Conservation (phyloP, 2,888 invertebrate genomes). For the Apotomis betuletana region DNA sequence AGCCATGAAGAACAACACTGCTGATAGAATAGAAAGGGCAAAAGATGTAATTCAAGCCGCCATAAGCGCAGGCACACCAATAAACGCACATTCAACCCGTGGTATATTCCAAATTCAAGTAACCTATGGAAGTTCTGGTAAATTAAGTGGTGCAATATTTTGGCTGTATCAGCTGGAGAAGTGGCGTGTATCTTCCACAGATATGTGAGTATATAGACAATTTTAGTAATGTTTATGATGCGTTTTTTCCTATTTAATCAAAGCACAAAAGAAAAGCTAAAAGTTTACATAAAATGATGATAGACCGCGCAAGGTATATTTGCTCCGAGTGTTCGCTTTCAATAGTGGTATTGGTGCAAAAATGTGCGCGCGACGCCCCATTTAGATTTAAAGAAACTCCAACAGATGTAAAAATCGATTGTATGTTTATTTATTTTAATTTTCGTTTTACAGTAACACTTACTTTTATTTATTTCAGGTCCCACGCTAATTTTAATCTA, state of each 20-base stretch:
- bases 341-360: too few species aligned
- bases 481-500: conserved; percentile 94
- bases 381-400: too few species aligned
- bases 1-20: conserved; percentile 86
- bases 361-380: too few species aligned
- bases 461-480: conserved; percentile 78
- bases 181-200: conserved; percentile 91
- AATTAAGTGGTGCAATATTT: conserved; percentile 94
- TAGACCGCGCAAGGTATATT: too few species aligned
- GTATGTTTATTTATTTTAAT: too few species aligned
- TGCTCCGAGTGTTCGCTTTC: too few species aligned
- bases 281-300: too few species aligned
- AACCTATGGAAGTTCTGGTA: conserved; percentile 92
- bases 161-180: conserved; percentile 95
- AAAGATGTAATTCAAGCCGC: conserved; percentile 89
- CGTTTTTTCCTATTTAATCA: too few species aligned
- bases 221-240: too few species aligned
- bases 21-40: conserved; percentile 86
- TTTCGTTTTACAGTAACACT: too few species aligned
- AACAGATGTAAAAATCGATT: too few species aligned
- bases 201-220: conserved; percentile 82
- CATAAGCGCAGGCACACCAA: conserved; percentile 92
- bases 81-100: conserved; percentile 93
- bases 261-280: too few species aligned
- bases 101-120: conserved; percentile 91